These are phyloP conservation scores for Regulus satrapa DNA, from an alignment of 2,113 vertebrate genomes.

Conservation along the genomic window DNA sequence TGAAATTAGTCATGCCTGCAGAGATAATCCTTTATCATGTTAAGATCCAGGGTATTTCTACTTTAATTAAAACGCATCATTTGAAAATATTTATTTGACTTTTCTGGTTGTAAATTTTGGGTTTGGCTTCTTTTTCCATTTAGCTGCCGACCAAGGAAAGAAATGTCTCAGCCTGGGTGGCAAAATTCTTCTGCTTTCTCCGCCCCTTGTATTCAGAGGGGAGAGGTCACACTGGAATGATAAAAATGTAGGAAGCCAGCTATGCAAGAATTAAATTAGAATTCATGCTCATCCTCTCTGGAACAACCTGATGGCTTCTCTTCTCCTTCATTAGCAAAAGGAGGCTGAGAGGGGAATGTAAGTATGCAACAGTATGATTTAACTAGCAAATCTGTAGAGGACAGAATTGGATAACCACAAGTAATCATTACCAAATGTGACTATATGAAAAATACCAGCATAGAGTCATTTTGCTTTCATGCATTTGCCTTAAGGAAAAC, in stretches of 20 bases:
- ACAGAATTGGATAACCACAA: not conserved
- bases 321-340: constrained; percentile 26
- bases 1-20: not conserved
- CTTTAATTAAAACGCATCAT: not conserved
- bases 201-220: not conserved
- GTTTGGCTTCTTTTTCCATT: not conserved
- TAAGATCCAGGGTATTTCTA: not conserved
- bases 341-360: not conserved
- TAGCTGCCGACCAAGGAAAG: not conserved
- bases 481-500: not conserved
- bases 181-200: not conserved
- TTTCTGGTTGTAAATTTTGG: not conserved
- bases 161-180: not conserved
- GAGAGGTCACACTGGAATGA: not conserved
- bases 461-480: not conserved
- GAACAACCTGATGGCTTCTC: not conserved
- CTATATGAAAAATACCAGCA: not conserved
- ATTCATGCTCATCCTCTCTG: not conserved
- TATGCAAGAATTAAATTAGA: not conserved
- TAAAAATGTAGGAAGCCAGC: not conserved
- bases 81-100: not conserved
- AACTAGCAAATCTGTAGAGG: not conserved
- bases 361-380: not conserved
- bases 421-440: not conserved
- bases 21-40: not conserved